Percentiles rank a stretch among this genome's conserved stretches.
These are phyloP conservation scores for Sinocyclocheilus maitianheensis DNA, from an alignment of 2,113 vertebrate species.

Conservation along the genomic window DNA sequence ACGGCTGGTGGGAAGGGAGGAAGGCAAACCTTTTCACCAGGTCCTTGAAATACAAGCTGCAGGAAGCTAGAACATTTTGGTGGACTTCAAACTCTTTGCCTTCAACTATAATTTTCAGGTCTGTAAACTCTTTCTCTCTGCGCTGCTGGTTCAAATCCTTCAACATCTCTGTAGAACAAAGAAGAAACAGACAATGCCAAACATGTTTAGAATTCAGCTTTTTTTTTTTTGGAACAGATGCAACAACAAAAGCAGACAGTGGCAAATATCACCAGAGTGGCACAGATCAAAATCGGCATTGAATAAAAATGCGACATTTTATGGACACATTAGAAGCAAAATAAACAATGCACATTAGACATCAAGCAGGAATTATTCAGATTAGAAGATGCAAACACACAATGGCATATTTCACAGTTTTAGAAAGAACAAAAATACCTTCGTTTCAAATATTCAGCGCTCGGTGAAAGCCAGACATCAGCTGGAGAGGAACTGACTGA, in stretches of 20 bases:
- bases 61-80: conserved; percentile 99
- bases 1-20: conserved; percentile 85
- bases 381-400: conserved; percentile 18
- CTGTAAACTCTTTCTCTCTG: conserved; percentile 99
- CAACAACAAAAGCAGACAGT: conserved; percentile 52
- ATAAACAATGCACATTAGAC: conserved; percentile 23
- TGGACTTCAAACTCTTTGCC: conserved; percentile 99
- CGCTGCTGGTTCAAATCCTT: conserved; percentile 99
- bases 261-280: too few relatives aligned
- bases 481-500: not conserved
- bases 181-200: conserved; percentile 97
- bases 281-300: conserved; percentile 1
- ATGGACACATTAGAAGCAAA: conserved; percentile 19
- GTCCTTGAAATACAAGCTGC: conserved; percentile 99
- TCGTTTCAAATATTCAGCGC: too few relatives aligned
- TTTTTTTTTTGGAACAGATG: conserved; percentile 43
- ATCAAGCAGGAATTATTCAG: not conserved
- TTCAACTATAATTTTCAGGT: conserved; percentile 99
- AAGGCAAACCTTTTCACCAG: conserved; percentile 99
- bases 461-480: not conserved
- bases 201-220: conserved; percentile 83
- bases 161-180: conserved; percentile 99
- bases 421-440: not conserved
- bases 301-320: not conserved
- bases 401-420: not conserved